Percentiles rank a stretch among this genome's conserved stretches.
Evolutionary conservation across 2,888 invertebrate genomes (phyloP).

Genomic region (Rotaria magnacalcarata): DNA sequence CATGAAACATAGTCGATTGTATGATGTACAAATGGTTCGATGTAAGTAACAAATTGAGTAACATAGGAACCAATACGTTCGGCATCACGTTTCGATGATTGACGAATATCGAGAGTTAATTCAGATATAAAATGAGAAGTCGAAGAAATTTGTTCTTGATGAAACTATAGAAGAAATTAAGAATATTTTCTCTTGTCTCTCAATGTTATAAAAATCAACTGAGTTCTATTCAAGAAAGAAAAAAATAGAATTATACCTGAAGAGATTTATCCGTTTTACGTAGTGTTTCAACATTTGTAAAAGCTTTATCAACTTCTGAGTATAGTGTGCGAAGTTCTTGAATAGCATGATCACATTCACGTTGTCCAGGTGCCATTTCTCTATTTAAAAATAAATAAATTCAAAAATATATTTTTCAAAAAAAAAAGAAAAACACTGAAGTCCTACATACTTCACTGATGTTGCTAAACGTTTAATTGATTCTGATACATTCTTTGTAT

Average conservation of each 20-base stretch:
- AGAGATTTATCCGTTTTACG: constrained; percentile 32
- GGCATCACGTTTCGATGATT: constrained; percentile 81
- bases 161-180: not conserved
- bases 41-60: constrained; percentile 60
- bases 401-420: not conserved
- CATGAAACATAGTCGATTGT: constrained; percentile 74
- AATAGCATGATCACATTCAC: constrained; percentile 80
- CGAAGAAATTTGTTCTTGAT: constrained; percentile 1
- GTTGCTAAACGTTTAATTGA: constrained; percentile 88
- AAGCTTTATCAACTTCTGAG: constrained; percentile 29
- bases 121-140: constrained; percentile 62
- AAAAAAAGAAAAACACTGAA: no score
- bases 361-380: constrained; percentile 90
- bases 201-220: no score
- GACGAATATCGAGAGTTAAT: constrained; percentile 75
- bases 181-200: no score
- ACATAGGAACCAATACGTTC: constrained; percentile 80
- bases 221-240: no score
- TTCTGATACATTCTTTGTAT: constrained; percentile 90
- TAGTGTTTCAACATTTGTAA: not conserved
- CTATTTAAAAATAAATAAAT: constrained; percentile 58
- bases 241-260: not conserved
- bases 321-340: constrained; percentile 61
- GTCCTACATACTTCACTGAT: constrained; percentile 70
- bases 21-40: constrained; percentile 77